Base-by-base conservation (phyloP, 1,140 invertebrate genomes). In the Tetragonula clypearis region DNA sequence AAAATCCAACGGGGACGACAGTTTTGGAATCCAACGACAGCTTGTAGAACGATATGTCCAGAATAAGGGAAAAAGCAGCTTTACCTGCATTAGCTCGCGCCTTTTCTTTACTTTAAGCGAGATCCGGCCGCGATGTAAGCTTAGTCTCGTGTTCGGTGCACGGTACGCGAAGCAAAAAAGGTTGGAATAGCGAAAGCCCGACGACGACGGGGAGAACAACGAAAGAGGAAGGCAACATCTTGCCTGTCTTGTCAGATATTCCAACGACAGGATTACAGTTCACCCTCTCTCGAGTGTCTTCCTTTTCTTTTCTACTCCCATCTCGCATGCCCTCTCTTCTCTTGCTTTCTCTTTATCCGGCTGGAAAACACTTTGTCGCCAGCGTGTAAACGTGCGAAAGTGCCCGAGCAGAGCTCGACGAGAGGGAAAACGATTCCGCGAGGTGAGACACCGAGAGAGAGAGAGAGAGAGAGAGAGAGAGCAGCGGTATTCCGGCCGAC, bases 301-400 rank as follows among this genome's bases (percentile, higher is more conserved):
- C 86, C 68, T 82, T 69, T 87, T 86, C 88, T 78, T 75, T 87
- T 80, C 78, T 72, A 80, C 78, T 62, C 68, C 26, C 26, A 23
- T 71, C 26, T 69, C 3, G 30, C 2, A 30, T 21, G 17, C 30
- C 30, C 19, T 19, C 71, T 75, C 75, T 74, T 12, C 49, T n/a
- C 15, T 15, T 6, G n/a, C 12, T 69, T 76, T 73, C 89, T 88
- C 88, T 91, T 91, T 91, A 84, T 88, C 71, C 66, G 79, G 30
- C 53, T 62, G 74, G 81, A 90, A 88, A 91, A 92, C 90, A 91
- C 84, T 91, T 92, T 92, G 90, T 90, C 90, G 69, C 79, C 56
- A 73, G 78, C 82, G 86, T 91, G 91, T 91, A 91, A 92, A 91
- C 86, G 85, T 68, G 83, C 79, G 60, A 79, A 84, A 87, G 80